Percentiles rank a stretch among this genome's conserved stretches.
Evolutionary conservation across 1,140 invertebrate genomes (phyloP).

Genomic region (Ostrea denselamellosa): DNA sequence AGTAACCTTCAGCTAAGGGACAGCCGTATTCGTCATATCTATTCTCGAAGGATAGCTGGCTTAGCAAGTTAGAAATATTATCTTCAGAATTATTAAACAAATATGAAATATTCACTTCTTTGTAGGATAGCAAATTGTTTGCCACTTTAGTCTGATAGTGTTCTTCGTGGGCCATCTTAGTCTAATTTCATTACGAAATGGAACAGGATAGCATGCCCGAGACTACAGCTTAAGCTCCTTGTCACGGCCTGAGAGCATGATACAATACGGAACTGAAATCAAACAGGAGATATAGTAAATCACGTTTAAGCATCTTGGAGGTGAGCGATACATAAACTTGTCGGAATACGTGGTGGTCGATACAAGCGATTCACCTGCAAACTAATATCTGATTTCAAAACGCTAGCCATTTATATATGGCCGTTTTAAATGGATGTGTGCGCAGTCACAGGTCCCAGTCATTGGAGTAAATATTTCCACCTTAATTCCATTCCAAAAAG

Average conservation of each 20-base stretch:
- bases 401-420: conserved; percentile 11
- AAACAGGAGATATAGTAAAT: conserved; percentile 6
- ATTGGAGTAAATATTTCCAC: too few species aligned
- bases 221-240: not conserved
- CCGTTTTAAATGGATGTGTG: not conserved
- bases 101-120: conserved; percentile 2
- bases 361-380: conserved; percentile 8
- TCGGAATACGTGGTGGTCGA: not conserved
- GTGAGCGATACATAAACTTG: conserved; percentile 8
- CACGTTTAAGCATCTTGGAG: conserved; percentile 13
- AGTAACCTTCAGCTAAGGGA: not conserved
- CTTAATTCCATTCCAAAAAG: too few species aligned
- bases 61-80: not conserved
- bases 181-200: not conserved
- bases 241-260: not conserved
- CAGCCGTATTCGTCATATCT: conserved; percentile 45
- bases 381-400: not conserved
- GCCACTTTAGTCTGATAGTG: not conserved
- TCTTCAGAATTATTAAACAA: not conserved
- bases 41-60: not conserved
- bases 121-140: not conserved
- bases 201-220: not conserved
- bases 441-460: not conserved
- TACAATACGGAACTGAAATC: not conserved
- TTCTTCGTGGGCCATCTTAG: not conserved